Evolutionary conservation across 2,113 vertebrate genomes (phyloP).

Genomic region (Erythrolamprus reginae): DNA sequence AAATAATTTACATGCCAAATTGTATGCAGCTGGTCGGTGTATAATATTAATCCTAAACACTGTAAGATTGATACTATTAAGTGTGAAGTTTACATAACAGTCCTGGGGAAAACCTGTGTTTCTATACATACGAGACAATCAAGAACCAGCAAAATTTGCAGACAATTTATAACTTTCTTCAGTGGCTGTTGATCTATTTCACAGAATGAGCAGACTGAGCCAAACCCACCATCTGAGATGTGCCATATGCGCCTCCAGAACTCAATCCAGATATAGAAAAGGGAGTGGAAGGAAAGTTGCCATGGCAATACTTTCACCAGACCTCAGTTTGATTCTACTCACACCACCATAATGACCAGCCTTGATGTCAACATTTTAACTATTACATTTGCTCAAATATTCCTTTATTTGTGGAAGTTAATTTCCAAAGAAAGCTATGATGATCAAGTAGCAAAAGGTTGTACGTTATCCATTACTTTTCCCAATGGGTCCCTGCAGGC

Average conservation of each 20-base stretch:
- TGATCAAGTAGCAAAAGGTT: neutral
- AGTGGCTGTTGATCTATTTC: neutral
- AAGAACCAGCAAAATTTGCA: neutral
- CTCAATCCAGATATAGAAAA: neutral
- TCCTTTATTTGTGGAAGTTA: neutral
- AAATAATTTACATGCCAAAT: neutral
- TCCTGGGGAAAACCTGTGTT: neutral
- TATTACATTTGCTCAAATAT: neutral
- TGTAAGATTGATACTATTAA: neutral
- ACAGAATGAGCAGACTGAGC: neutral
- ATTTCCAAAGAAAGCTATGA: neutral
- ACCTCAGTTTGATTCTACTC: neutral
- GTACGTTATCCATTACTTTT: neutral
- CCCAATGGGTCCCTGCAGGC: neutral
- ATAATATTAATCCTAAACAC: neutral
- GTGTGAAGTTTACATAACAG: neutral
- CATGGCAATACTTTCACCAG: neutral
- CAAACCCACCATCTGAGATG: neutral
- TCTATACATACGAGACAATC: neutral
- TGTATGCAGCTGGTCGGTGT: neutral
- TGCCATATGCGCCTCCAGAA: neutral
- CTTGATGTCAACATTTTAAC: neutral
- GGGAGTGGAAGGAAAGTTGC: neutral
- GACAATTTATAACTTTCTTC: neutral
- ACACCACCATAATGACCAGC: neutral